Base-by-base conservation (phyloP, 2,113 vertebrate genomes). In the Paradisaea rubra region DNA sequence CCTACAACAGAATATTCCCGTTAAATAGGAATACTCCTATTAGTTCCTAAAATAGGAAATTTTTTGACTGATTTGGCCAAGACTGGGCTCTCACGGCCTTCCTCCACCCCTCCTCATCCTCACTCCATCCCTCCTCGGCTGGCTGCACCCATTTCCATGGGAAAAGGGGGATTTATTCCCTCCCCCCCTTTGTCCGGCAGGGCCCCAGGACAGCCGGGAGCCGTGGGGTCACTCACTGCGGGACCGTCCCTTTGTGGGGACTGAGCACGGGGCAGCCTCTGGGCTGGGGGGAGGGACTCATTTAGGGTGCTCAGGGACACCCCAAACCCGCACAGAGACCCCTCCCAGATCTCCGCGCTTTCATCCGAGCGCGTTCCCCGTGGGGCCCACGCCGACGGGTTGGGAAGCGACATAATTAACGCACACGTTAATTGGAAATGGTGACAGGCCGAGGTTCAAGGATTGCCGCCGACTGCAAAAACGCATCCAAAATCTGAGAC, bases 71-170 rank as follows among this genome's bases (percentile, higher is more conserved):
- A 11, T 2, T n/a, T 71, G 50, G 22, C 16, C 44, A 12, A 35
- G 63, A 19, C 8, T 0, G 1, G 31, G 44, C 10, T 63, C 27
- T 50, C 21, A 0, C 11, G 8, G 7, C 54, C 56, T 71, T 9
- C 2, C 10, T 41, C 45, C 50, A 25, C 5, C 41, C 2, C 33
- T 83, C 47, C 81, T 39, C 68, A 45, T 27, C 81, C 77, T 53
- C 35, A 3, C 8, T 23, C 52, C 56, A 15, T 5, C 27, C 15
- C 71, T 42, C 44, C 37, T 33, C 18, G 13, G 60, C 35, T 15
- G 21, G 3, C 2, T 1, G 1, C 68, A 5, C 11, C 35, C 9
- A 2, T 19, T 50, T 25, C 9, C 27, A 6, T 8, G 22, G 37
- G 30, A 11, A 37, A 65, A 3, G 2, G 20, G 24, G 57, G 35